A percentile compares a stretch with the other conserved stretches of the same genome.
These are phyloP conservation scores for Cyclophora punctaria DNA, from an alignment of 2,888 invertebrate genomes.

Conservation along the genomic window DNA sequence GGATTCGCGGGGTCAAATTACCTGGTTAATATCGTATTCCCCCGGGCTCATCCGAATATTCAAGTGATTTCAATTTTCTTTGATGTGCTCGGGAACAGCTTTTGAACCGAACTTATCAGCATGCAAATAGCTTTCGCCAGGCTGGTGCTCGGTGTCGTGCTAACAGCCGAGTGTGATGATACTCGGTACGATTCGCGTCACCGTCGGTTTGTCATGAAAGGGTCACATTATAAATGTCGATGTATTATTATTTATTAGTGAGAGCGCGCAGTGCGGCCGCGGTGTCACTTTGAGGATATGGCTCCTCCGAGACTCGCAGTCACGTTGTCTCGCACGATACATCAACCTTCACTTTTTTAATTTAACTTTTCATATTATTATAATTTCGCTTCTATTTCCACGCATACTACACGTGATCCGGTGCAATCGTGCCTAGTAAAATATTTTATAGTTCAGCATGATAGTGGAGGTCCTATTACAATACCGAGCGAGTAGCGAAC, in stretches of 20 bases:
- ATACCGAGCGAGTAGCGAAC: neutral
- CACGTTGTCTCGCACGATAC: constrained; percentile 10
- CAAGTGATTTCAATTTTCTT: too few relatives aligned
- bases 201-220: constrained; percentile 15
- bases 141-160: too few relatives aligned
- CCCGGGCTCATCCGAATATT: too few relatives aligned
- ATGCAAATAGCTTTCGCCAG: too few relatives aligned
- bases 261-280: constrained; percentile 4
- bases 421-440: too few relatives aligned
- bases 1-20: constrained; percentile 3
- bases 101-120: too few relatives aligned
- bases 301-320: constrained; percentile 16
- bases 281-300: constrained; percentile 24
- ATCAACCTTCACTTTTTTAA: constrained; percentile 11
- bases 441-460: too few relatives aligned
- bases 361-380: constrained; percentile 11
- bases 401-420: neutral
- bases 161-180: constrained; percentile 9
- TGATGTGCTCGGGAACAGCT: too few relatives aligned
- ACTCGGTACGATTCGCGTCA: constrained; percentile 1
- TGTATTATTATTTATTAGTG: constrained; percentile 8
- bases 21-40: too few relatives aligned
- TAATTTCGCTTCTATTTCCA: neutral
- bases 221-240: constrained; percentile 16
- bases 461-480: too few relatives aligned